These are phyloP conservation scores for Jordanella pulchra DNA, from an alignment of 2,797 vertebrate species.

Conservation along the genomic window DNA sequence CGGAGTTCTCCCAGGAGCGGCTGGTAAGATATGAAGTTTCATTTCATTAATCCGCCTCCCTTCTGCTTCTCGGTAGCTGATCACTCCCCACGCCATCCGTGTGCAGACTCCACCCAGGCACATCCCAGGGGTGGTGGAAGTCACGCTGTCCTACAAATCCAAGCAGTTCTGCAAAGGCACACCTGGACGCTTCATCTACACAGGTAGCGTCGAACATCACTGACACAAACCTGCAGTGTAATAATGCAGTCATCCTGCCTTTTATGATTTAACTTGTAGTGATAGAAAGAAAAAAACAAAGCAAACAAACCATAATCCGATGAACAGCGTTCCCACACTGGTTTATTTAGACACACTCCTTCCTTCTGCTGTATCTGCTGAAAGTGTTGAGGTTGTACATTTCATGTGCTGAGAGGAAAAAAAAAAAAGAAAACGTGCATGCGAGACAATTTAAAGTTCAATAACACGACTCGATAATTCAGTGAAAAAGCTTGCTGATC, in stretches of 20 bases:
- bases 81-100: conserved; percentile 96
- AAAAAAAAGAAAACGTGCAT: conserved; percentile 42
- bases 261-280: not conserved
- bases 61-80: conserved; percentile 82
- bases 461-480: conserved; percentile 61
- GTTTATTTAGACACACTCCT: conserved; percentile 20
- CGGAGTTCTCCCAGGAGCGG: conserved; percentile 41
- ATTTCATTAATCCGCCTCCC: conserved; percentile 53
- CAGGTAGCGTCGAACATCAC: conserved; percentile 84
- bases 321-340: conserved; percentile 7
- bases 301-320: conserved; percentile 11
- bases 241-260: not conserved
- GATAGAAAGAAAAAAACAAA: conserved; percentile 2
- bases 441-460: conserved; percentile 63
- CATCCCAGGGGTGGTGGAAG: conserved; percentile 94
- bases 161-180: conserved; percentile 99
- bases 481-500: conserved; percentile 44
- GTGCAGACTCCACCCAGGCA: conserved; percentile 93
- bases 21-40: conserved; percentile 53
- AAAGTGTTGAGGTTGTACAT: conserved; percentile 28
- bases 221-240: conserved; percentile 11
- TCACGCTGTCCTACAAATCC: conserved; percentile 98
- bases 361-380: conserved; percentile 40
- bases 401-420: conserved; percentile 25
- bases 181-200: conserved; percentile 98